These are phyloP conservation scores for Julus scandinavius DNA, from an alignment of 2,888 invertebrate genomes.

Conservation along the genomic window DNA sequence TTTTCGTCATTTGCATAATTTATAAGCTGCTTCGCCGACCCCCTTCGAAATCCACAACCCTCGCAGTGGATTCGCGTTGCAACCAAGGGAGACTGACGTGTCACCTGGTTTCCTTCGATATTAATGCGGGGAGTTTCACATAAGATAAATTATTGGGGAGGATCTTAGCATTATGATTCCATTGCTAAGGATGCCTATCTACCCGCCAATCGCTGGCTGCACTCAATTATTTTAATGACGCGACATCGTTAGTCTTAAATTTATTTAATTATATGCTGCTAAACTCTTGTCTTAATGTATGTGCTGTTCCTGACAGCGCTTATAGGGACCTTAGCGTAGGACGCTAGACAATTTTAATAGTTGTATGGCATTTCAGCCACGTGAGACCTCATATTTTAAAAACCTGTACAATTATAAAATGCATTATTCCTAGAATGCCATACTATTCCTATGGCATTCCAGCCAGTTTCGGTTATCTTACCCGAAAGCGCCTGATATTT, in stretches of 20 bases:
- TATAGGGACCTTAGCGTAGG: too few species aligned
- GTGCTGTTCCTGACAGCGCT: background rate
- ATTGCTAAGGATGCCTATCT: background rate
- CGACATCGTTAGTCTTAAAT: background rate
- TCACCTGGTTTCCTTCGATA: background rate
- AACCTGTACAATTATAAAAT: too few species aligned
- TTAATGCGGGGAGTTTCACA: background rate
- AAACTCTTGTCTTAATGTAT: background rate
- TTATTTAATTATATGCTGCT: slow-evolving; percentile 33
- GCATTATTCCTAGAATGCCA: too few species aligned
- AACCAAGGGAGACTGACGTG: background rate
- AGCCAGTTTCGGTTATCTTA: too few species aligned
- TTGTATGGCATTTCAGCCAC: too few species aligned
- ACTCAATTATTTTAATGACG: background rate
- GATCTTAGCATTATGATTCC: slow-evolving; percentile 24
- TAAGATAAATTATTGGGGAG: slow-evolving; percentile 6
- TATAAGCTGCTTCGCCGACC: background rate
- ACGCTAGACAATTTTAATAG: too few species aligned
- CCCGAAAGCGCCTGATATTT: too few species aligned
- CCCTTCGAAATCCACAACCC: too few species aligned
- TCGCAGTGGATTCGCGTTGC: background rate
- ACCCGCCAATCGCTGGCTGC: background rate
- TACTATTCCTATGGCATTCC: too few species aligned
- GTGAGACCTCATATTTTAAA: too few species aligned
- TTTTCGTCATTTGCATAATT: slow-evolving; percentile 24